Conservation (phyloP, 2,113 vertebrate genomes). For the Cygnus buccinator region DNA sequence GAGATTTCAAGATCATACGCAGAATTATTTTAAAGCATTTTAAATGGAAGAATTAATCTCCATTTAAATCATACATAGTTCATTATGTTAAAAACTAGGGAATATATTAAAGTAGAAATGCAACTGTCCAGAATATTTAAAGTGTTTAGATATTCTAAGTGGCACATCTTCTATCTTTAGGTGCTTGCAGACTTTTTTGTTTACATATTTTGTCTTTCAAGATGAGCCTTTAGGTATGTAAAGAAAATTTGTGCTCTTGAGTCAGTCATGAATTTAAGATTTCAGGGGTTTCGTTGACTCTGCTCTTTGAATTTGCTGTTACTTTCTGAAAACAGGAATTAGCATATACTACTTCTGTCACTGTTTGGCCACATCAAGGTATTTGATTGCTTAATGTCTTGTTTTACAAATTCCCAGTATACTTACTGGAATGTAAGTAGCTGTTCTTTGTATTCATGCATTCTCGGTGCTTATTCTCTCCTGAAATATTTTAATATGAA, state of each 20-base stretch:
- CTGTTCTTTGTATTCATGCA: neutral
- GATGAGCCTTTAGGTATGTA: neutral
- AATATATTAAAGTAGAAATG: neutral
- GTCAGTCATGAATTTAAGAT: neutral
- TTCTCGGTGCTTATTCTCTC: neutral
- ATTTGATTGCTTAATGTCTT: neutral
- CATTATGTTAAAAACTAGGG: neutral
- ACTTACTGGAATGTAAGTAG: neutral
- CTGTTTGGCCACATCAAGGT: neutral
- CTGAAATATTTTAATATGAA: neutral
- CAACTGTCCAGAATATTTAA: neutral
- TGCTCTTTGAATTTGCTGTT: neutral
- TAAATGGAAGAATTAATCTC: conserved; percentile 47
- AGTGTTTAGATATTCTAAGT: neutral
- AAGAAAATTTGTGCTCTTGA: neutral
- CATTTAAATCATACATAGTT: conserved; percentile 26
- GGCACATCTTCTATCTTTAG: neutral
- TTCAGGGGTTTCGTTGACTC: neutral
- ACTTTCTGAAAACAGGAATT: neutral
- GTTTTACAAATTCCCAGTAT: neutral
- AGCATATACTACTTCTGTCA: accelerated
- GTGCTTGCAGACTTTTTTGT: neutral
- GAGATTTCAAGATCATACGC: conserved; percentile 9
- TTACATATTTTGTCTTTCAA: neutral
- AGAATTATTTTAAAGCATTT: conserved; percentile 28